A percentile compares a stretch with the other conserved stretches of the same genome.
phyloP scores from a whole-genome alignment of 2,888 invertebrate species.

The Luffia ferchaultella region DNA sequence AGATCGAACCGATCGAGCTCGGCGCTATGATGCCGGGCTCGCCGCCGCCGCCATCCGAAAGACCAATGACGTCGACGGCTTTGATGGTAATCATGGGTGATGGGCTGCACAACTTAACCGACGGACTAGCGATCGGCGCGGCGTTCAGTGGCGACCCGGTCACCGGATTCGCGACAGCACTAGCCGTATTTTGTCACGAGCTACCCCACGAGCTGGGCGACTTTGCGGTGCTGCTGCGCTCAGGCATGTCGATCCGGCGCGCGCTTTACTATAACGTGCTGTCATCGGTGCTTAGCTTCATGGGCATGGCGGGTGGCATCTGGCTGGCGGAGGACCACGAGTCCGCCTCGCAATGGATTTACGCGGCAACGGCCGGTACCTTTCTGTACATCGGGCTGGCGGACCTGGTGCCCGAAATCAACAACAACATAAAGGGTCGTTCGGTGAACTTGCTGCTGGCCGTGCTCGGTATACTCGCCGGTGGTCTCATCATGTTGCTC shows the following conservation, averaged over 20 bases:
- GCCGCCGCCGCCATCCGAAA: slow-evolving; percentile 46
- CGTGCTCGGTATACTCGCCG: slow-evolving; percentile 70
- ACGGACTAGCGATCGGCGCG: slow-evolving; percentile 82
- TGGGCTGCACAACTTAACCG: slow-evolving; percentile 81
- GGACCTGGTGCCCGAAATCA: slow-evolving; percentile 76
- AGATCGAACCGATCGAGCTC: slow-evolving; percentile 57
- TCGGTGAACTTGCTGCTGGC: slow-evolving; percentile 68
- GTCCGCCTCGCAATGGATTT: slow-evolving; percentile 77
- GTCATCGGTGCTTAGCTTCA: slow-evolving; percentile 78
- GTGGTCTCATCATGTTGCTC: slow-evolving; percentile 75
- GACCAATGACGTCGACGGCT: slow-evolving; percentile 71
- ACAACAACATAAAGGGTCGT: slow-evolving; percentile 58
- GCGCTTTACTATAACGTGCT: slow-evolving; percentile 78
- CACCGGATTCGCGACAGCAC: slow-evolving; percentile 78
- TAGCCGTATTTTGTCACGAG: slow-evolving; percentile 84
- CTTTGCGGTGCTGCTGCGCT: slow-evolving; percentile 79
- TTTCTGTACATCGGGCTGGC: slow-evolving; percentile 84
- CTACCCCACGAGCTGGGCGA: slow-evolving; percentile 84
- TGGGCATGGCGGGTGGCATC: slow-evolving; percentile 77
- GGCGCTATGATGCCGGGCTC: slow-evolving; percentile 69
- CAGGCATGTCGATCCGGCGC: slow-evolving; percentile 75
- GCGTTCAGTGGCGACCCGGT: slow-evolving; percentile 77
- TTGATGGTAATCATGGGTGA: slow-evolving; percentile 84
- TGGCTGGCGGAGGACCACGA: slow-evolving; percentile 75
- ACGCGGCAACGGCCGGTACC: slow-evolving; percentile 80